Evolutionary conservation across 2,797 vertebrate species (phyloP), one percentile per base, ranked within the genome.

Genomic region (Eupleurogrammus muticus): DNA sequence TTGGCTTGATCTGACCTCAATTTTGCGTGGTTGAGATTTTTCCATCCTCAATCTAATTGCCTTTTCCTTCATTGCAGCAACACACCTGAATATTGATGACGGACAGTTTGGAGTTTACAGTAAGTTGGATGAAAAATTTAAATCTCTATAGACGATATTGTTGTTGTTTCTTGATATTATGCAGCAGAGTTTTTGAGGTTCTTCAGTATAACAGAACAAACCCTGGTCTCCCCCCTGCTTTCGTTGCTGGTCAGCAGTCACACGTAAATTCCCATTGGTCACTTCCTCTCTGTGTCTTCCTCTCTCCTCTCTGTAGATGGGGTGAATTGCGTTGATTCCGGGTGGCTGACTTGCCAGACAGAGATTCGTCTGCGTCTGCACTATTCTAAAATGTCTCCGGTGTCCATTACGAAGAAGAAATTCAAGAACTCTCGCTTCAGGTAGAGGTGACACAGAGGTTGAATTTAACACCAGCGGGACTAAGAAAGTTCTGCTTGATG

Each of bases 401-500:
- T 99, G 60, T 95, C 96, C 32, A 98, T 99, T 82, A 96, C 96
- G 0, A 99, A 99, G 94, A 99, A 96, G 90, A 97, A 98, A 90
- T 98, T 94, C 83, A 99, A 99, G 93, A 99, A 96, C 75, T 99
- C 98, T 48, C 94, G 97, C 82, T 99, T 99, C 92, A 98, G 98
- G 98, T 99, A 93, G 79, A 80, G 9, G 7, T 24, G 42, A 51
- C 32, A 3, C 3, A 1, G 2, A 24, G 55, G 32, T 28, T 4
- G 19, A 79, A 75, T 79, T 54, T 11, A 68, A 78, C 53, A 68
- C 66, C 44, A n/a, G n/a, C n/a, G n/a, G 0, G n/a, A n/a, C 47
- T 34, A 60, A 47, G 79, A 87, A 84, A 73, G 69, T 75, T 38
- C 2, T 1, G 2, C 57, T 42, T 52, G 49, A 82, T 57, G n/a